These are phyloP conservation scores for Eriosoma lanigerum DNA, from an alignment of 1,140 invertebrate genomes.

Conservation along the genomic window DNA sequence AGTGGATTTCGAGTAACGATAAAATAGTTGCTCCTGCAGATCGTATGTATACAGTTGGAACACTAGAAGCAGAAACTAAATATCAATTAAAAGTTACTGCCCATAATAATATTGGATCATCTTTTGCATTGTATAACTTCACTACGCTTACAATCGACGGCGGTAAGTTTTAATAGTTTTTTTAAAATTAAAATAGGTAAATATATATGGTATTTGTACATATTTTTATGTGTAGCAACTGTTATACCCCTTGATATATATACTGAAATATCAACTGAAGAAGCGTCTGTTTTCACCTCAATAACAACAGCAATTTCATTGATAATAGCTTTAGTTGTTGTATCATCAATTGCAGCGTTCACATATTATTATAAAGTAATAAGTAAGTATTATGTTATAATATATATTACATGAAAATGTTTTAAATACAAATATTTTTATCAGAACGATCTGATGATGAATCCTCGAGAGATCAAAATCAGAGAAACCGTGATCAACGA, in stretches of 20 bases:
- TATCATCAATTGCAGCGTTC: constrained; percentile 44
- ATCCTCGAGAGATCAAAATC: constrained; percentile 73
- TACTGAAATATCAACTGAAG: constrained; percentile 21
- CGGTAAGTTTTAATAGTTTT: constrained; percentile 60
- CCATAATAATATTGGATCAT: constrained; percentile 89
- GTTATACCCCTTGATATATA: constrained; percentile 44
- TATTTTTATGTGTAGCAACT: neutral
- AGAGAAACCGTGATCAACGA: constrained; percentile 73
- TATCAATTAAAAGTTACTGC: constrained; percentile 86
- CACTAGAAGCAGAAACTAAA: constrained; percentile 79
- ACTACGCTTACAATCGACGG: constrained; percentile 75
- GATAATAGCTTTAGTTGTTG: constrained; percentile 31
- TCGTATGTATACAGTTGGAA: constrained; percentile 75
- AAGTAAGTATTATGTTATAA: neutral
- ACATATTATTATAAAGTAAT: constrained; percentile 46
- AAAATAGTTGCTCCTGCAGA: constrained; percentile 75
- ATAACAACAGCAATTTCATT: constrained; percentile 35
- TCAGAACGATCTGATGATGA: constrained; percentile 60
- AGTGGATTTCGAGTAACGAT: constrained; percentile 60
- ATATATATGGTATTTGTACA: neutral
- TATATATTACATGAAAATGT: constrained; percentile 54
- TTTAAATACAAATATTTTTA: constrained; percentile 59
- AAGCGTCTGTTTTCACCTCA: constrained; percentile 34
- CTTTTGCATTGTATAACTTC: constrained; percentile 83
- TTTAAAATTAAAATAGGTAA: neutral